phyloP scores from a whole-genome alignment of 2,797 vertebrate species.

The Gila robusta region DNA sequence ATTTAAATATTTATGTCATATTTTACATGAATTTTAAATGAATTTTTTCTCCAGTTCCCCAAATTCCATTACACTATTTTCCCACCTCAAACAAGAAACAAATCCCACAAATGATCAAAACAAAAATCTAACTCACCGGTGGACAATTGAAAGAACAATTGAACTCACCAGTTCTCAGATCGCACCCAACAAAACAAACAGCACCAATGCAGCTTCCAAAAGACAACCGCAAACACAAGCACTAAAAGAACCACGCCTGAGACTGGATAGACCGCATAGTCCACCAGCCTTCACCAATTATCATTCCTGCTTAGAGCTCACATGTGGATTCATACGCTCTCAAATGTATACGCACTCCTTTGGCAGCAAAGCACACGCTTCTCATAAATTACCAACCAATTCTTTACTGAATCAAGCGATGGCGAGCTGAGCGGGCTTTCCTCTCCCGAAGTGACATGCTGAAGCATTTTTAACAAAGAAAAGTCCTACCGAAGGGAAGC shows the following conservation, averaged over 20 bases:
- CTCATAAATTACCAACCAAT: conserved; percentile 74
- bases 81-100: conserved; percentile 21
- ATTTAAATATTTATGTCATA: conserved; percentile 51
- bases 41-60: not conserved
- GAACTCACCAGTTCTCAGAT: conserved; percentile 11
- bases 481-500: conserved; percentile 40
- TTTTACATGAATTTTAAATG: not conserved
- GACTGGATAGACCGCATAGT: conserved; percentile 58
- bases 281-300: conserved; percentile 43
- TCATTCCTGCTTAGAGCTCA: conserved; percentile 31
- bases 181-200: conserved; percentile 28
- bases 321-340: conserved; percentile 64
- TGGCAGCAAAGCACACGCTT: conserved; percentile 52
- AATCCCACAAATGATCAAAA: conserved; percentile 4
- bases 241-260: conserved; percentile 50
- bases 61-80: conserved; percentile 15
- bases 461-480: conserved; percentile 28
- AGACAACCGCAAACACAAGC: conserved; percentile 32
- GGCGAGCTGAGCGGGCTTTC: conserved; percentile 22
- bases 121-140: not conserved
- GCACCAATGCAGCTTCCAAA: conserved; percentile 29
- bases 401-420: conserved; percentile 62
- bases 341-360: conserved; percentile 25
- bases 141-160: conserved; percentile 15
- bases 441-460: conserved; percentile 16